These are phyloP conservation scores for Felis chaus DNA, from an alignment of 2,113 vertebrate species.

Conservation along the genomic window DNA sequence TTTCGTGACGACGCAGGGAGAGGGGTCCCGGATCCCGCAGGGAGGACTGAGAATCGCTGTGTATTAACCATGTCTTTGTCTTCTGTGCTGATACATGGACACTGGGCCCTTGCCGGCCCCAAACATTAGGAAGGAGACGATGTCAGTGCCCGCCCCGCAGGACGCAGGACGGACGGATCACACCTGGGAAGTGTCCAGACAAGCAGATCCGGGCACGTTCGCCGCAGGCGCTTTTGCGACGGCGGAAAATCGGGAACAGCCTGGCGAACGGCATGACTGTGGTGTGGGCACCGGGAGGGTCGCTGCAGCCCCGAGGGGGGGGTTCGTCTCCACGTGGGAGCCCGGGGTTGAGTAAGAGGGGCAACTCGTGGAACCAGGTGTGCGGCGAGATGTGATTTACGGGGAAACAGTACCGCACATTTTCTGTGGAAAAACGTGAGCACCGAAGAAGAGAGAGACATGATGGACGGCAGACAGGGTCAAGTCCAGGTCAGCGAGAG, in stretches of 20 bases:
- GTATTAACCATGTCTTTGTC: not conserved
- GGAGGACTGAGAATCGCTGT: not conserved
- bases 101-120: not conserved
- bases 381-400: not conserved
- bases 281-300: not conserved
- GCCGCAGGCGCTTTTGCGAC: not conserved
- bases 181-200: not conserved
- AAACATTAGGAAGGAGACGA: not conserved
- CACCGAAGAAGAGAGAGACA: not conserved
- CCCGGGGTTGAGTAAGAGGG: not conserved
- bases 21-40: not conserved
- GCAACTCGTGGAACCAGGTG: not conserved
- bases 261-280: not conserved
- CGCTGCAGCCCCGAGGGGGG: not conserved
- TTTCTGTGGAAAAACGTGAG: not conserved
- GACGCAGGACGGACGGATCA: not conserved
- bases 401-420: not conserved
- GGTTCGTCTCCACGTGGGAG: not conserved
- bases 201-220: not conserved
- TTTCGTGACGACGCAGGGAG: not conserved
- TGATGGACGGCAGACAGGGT: not conserved
- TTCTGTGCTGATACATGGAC: not conserved
- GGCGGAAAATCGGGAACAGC: not conserved
- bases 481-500: not conserved
- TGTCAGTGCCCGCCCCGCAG: no score